Evolutionary conservation across 1,140 invertebrate genomes (phyloP), one percentile per base, ranked within the genome.

Genomic region (Anoplolepis gracilipes): DNA sequence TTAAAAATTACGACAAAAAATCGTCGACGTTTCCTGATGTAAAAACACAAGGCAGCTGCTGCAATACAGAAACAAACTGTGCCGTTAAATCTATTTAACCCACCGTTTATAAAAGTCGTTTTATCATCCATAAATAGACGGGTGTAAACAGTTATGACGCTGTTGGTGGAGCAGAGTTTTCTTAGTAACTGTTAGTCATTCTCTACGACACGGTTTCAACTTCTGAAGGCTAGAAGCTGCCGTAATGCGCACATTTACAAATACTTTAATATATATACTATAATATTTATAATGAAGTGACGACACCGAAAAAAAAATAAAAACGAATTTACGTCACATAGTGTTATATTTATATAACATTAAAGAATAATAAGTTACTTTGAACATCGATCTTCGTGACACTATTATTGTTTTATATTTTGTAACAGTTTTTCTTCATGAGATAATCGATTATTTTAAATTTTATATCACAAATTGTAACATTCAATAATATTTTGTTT

Each of bases 41-140:
- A 39, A 39, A 53, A 69, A 69, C 13, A n/a, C 6, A 22, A 57
- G 22, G 3, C 19, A n/a, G 30, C 2, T 13, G 25, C 25, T 22
- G 16, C 25, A 39, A 70, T 42, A 22, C 28, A 19, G 7, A 73
- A 59, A 73, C 73, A 59, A 46, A 73, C 36, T 33, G 6, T 19
- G 13, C 19, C n/a, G 7, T 22, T 7, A 82, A 42, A 61, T 73
- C n/a, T 46, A 82, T 13, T 61, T 19, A 46, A 42, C n/a, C 25
- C 25, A 7, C 13, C 22, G 7, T 53, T n/a, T 42, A 49, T 49
- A 22, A 13, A 72, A 59, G 33, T n/a, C n/a, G 1, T 72, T 57
- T 33, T 69, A 39, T 28, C 49, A 33, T 46, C 67, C 67, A 73
- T 73, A 82, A 82, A 73, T 82, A 82, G 70, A 72, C 36, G 78